A percentile compares a stretch with the other conserved stretches of the same genome.
Conservation (phyloP, 2,113 vertebrate genomes). For the Athene cunicularia region DNA sequence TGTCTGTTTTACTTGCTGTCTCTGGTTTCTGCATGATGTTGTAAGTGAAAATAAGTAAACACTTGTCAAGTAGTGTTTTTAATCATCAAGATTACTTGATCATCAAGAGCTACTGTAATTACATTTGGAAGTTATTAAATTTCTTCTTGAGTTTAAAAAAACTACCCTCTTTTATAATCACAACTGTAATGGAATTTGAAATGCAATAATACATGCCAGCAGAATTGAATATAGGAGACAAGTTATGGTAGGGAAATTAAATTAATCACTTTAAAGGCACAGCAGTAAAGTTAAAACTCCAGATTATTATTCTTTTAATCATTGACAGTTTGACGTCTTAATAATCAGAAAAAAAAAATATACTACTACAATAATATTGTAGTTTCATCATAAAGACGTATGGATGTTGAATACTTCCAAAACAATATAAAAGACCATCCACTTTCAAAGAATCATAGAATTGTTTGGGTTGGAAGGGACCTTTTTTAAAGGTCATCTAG, state of each 20-base stretch:
- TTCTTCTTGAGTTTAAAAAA: conserved; percentile 17
- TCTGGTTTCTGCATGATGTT: not conserved
- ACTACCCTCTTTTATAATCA: not conserved
- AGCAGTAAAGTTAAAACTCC: not conserved
- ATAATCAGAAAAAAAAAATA: not conserved
- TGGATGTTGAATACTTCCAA: not conserved
- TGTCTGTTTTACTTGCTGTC: not conserved
- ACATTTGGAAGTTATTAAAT: not conserved
- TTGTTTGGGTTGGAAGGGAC: not conserved
- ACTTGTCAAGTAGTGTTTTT: not conserved
- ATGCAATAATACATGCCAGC: not conserved
- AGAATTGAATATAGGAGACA: conserved; percentile 20
- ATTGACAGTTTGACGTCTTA: not conserved
- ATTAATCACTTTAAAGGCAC: not conserved
- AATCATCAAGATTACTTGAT: conserved; percentile 5
- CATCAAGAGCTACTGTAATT: not conserved
- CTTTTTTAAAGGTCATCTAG: not conserved
- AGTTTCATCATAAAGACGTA: not conserved
- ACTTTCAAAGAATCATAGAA: not conserved
- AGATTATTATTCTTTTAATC: not conserved
- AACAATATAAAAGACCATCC: not conserved
- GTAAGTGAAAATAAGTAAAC: conserved; percentile 10
- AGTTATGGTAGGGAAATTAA: conserved; percentile 17
- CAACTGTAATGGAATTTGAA: not conserved
- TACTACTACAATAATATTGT: not conserved